Conservation (phyloP, 1,140 invertebrate species). For the Condylostylus longicornis region DNA sequence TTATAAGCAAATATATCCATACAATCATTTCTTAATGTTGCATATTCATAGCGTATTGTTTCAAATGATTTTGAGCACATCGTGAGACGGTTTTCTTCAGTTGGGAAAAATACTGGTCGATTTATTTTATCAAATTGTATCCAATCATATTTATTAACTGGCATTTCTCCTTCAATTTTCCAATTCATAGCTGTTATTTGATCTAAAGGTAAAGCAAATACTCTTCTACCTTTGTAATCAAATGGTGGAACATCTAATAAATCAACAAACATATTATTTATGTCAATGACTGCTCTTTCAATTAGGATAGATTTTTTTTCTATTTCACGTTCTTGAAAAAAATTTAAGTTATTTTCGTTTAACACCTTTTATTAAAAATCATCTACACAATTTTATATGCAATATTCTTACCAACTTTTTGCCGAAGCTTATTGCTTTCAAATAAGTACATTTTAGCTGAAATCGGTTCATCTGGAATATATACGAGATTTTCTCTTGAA, state of each 20-base stretch:
- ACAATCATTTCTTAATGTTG: conserved; percentile 48
- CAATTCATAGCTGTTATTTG: conserved; percentile 20
- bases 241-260: conserved; percentile 41
- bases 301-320: conserved; percentile 43
- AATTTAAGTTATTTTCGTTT: not conserved
- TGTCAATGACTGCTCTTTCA: conserved; percentile 48
- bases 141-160: conserved; percentile 27
- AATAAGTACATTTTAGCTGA: conserved; percentile 48
- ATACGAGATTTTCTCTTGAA: conserved; percentile 44
- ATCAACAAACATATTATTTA: conserved; percentile 54
- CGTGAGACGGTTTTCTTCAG: conserved; percentile 14
- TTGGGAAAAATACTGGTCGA: conserved; percentile 18
- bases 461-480: conserved; percentile 48
- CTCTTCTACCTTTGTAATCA: conserved; percentile 17
- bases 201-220: conserved; percentile 19
- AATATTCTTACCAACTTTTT: conserved; percentile 29
- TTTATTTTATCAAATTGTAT: conserved; percentile 25
- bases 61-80: conserved; percentile 20
- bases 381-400: not conserved
- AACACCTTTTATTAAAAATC: not conserved
- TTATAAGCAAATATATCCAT: conserved; percentile 60
- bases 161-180: conserved; percentile 16
- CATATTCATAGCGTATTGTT: conserved; percentile 35
- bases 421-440: conserved; percentile 40
- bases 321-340: conserved; percentile 32